Conservation (phyloP, 2,888 invertebrate genomes). For the Lapara coniferarum region DNA sequence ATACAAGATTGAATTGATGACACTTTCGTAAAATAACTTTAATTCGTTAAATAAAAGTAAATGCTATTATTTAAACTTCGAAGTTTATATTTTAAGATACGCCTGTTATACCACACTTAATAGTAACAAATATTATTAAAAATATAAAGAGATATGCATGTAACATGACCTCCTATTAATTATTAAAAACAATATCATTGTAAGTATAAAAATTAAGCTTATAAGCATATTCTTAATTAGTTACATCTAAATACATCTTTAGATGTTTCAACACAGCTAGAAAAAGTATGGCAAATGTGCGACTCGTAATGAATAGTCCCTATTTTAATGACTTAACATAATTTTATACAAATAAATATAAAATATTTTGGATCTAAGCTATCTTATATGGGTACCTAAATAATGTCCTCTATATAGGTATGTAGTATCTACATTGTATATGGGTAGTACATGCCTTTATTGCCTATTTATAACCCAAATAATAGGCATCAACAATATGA, state of each 20-base stretch:
- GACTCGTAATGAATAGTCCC: conserved; percentile 2
- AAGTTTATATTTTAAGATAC: no score
- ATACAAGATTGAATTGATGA: neutral
- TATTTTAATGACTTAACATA: neutral
- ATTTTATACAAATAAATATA: conserved; percentile 16
- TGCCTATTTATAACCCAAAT: no score
- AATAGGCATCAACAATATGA: neutral
- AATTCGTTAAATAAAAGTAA: neutral
- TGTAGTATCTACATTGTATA: no score
- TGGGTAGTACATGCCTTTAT: no score
- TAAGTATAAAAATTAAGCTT: conserved; percentile 6
- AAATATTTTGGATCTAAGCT: conserved; percentile 6
- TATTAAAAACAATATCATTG: neutral
- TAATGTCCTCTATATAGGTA: no score
- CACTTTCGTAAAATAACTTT: neutral
- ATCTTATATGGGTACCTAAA: neutral
- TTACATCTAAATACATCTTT: conserved; percentile 1
- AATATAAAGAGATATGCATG: neutral
- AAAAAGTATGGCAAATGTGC: conserved; percentile 25
- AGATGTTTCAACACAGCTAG: conserved; percentile 10
- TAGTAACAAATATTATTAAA: neutral
- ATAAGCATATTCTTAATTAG: neutral
- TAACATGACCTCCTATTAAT: neutral
- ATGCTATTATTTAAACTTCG: neutral
- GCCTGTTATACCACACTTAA: no score